A percentile compares a stretch with the other conserved stretches of the same genome.
Conservation (phyloP, 2,797 vertebrate species). For the Astyanax mexicanus region DNA sequence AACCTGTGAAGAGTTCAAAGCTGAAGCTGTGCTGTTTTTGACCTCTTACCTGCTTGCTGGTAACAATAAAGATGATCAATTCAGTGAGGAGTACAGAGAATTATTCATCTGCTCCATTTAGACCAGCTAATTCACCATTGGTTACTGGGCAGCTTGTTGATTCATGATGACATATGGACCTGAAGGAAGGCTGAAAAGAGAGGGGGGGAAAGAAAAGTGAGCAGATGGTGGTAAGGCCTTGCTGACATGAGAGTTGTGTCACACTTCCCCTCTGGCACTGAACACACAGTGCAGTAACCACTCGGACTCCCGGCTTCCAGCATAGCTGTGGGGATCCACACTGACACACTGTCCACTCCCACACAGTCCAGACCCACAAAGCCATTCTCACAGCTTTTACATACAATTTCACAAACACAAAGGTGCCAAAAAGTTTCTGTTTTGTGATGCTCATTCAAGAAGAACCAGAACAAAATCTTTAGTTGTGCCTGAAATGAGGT, state of each 20-base stretch:
- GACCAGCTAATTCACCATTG: constrained; percentile 18
- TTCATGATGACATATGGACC: constrained; percentile 4
- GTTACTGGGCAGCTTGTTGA: constrained; percentile 34
- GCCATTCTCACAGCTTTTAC: constrained; percentile 11
- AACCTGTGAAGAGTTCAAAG: constrained; percentile 20
- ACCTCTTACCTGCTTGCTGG: background rate
- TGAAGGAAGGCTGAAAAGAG: background rate
- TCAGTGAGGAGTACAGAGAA: constrained; percentile 13
- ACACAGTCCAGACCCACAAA: constrained; percentile 7
- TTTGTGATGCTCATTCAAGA: too few relatives aligned
- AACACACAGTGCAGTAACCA: constrained; percentile 23
- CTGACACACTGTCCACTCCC: background rate
- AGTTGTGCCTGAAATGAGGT: too few relatives aligned
- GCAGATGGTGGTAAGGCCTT: constrained; percentile 48
- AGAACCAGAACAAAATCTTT: too few relatives aligned
- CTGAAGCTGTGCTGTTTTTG: constrained; percentile 3
- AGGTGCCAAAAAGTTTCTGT: too few relatives aligned
- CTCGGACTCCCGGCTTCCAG: constrained; percentile 21
- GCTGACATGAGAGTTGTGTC: constrained; percentile 38
- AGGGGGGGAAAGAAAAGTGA: background rate
- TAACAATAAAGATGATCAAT: constrained; percentile 26
- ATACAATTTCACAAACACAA: too few relatives aligned
- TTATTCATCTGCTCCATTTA: constrained; percentile 32
- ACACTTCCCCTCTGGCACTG: constrained; percentile 46
- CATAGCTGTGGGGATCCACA: constrained; percentile 26